phyloP scores from a whole-genome alignment of 2,113 vertebrate genomes.

The Nicator chloris region DNA sequence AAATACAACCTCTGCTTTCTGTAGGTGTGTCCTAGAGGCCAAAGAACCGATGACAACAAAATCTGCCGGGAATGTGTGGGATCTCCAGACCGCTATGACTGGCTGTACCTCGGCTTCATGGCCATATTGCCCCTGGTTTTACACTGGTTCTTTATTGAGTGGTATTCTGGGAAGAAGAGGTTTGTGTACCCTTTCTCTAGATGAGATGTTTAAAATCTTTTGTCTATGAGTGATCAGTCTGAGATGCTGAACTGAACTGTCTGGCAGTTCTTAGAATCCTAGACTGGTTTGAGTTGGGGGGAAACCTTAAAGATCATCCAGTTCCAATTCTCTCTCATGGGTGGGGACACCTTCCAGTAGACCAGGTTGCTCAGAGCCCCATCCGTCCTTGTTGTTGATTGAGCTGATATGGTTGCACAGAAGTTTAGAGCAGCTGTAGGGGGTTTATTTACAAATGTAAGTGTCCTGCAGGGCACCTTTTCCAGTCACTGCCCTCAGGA shows the following conservation, averaged over 20 bases:
- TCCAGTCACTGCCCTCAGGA: background rate
- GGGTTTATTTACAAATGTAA: background rate
- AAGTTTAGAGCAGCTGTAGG: background rate
- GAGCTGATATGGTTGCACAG: background rate
- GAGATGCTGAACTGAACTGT: background rate
- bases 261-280: background rate
- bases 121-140: constrained; percentile 93
- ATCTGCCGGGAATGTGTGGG: constrained; percentile 85
- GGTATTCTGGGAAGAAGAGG: constrained; percentile 99
- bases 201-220: background rate
- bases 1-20: background rate
- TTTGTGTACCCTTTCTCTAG: background rate
- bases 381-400: background rate
- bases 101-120: constrained; percentile 98
- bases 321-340: background rate
- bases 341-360: background rate
- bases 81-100: constrained; percentile 91
- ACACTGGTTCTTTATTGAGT: constrained; percentile 99
- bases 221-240: rapidly evolving
- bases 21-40: constrained; percentile 92
- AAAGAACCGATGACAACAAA: constrained; percentile 83
- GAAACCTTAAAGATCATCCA: background rate
- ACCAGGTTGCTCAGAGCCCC: background rate
- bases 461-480: background rate
- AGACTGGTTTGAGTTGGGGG: background rate